Conservation (phyloP, 2,888 invertebrate species). For the Drosophila monieri region DNA sequence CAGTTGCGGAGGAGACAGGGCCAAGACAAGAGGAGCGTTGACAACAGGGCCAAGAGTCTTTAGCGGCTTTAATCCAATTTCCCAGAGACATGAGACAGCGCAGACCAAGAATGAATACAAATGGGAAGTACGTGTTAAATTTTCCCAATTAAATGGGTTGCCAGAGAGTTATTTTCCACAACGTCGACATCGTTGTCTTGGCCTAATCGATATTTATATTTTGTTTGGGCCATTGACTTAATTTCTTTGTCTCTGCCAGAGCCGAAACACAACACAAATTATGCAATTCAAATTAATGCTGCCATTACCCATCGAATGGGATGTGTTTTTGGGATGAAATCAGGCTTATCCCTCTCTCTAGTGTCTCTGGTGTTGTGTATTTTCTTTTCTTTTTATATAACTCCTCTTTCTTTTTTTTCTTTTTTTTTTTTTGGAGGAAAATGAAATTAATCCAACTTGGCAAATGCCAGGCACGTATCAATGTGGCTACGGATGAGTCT, state of each 20-base stretch:
- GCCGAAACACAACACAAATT: conserved; percentile 64
- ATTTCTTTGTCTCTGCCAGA: conserved; percentile 61
- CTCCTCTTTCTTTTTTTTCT: background rate
- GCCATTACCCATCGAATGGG: conserved; percentile 53
- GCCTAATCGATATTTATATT: conserved; percentile 75
- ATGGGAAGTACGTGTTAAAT: conserved; percentile 82
- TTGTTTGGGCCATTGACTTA: conserved; percentile 74
- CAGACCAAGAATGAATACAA: conserved; percentile 79
- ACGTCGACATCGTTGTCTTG: conserved; percentile 36
- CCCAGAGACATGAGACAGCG: conserved; percentile 58
- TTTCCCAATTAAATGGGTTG: conserved; percentile 82
- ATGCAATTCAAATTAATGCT: conserved; percentile 78
- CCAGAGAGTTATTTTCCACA: conserved; percentile 40
- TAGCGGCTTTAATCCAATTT: conserved; percentile 77
- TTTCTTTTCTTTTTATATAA: conserved; percentile 15
- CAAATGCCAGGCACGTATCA: conserved; percentile 79
- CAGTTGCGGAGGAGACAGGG: conserved; percentile 55
- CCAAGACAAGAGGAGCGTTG: conserved; percentile 21
- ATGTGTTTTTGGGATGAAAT: conserved; percentile 14
- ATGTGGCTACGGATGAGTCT: conserved; percentile 58
- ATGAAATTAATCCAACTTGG: conserved; percentile 80
- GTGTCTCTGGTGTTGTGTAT: conserved; percentile 10
- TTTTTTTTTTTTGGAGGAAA: conserved; percentile 26
- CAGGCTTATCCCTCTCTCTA: conserved; percentile 6
- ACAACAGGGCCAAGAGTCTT: conserved; percentile 51